phyloP scores from a whole-genome alignment of 2,888 invertebrate species.

The Thelaira solivaga region DNA sequence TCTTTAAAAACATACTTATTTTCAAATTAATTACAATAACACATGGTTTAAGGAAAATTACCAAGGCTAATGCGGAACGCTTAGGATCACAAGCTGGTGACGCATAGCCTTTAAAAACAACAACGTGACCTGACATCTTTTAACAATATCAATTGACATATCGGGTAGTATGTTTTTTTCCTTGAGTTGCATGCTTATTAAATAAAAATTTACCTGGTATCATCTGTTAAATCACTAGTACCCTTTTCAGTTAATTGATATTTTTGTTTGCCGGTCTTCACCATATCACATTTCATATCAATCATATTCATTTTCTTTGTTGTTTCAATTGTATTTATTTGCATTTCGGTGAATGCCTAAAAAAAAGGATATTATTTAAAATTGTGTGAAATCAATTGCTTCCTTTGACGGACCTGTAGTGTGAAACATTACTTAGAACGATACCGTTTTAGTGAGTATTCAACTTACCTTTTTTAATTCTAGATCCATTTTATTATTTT shows the following conservation, averaged over 20 bases:
- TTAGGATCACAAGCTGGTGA: no score
- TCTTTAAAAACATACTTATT: no score
- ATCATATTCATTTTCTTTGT: constrained; percentile 86
- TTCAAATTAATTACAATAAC: no score
- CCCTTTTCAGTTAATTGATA: constrained; percentile 83
- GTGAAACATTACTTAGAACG: constrained; percentile 16
- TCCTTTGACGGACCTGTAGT: not conserved
- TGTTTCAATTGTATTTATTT: constrained; percentile 87
- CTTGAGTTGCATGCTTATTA: no score
- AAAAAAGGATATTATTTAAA: constrained; percentile 13
- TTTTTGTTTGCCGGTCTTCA: constrained; percentile 84
- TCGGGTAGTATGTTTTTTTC: no score
- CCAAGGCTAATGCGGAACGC: no score
- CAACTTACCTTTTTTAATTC: constrained; percentile 75
- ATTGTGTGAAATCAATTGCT: constrained; percentile 10
- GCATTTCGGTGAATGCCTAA: constrained; percentile 87
- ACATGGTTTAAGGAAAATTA: no score
- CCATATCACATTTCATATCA: constrained; percentile 84
- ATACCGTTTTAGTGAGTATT: not conserved
- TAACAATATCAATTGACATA: no score
- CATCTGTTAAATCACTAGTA: constrained; percentile 72
- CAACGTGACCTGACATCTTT: no score
- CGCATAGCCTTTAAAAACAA: no score
- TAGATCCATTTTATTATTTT: constrained; percentile 72
- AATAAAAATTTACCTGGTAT: constrained; percentile 70